These are phyloP conservation scores for Zaprionus gabonicus DNA, from an alignment of 1,140 invertebrate species.

Conservation along the genomic window DNA sequence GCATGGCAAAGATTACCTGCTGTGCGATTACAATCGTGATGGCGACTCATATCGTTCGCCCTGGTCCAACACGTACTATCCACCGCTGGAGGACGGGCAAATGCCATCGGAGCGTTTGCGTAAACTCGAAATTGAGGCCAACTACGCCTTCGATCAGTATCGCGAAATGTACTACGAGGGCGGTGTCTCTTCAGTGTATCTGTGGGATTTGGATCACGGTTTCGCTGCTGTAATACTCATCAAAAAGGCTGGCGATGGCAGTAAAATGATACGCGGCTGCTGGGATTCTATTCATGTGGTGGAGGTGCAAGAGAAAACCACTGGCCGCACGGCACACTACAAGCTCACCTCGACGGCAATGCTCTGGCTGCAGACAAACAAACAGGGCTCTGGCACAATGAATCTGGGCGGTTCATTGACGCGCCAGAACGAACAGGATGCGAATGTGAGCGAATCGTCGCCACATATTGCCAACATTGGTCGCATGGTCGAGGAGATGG, in stretches of 20 bases:
- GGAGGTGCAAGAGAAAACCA: slow-evolving; percentile 98
- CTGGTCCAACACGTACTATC: slow-evolving; percentile 99
- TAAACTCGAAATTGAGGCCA: slow-evolving; percentile 98
- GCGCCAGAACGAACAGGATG: slow-evolving; percentile 97
- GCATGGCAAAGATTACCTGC: slow-evolving; percentile 97
- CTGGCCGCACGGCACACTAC: slow-evolving; percentile 97
- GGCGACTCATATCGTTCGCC: slow-evolving; percentile 99
- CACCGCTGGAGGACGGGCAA: slow-evolving; percentile 98
- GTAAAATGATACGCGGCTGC: slow-evolving; percentile 98
- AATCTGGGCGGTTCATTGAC: slow-evolving; percentile 99
- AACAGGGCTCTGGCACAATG: slow-evolving; percentile 98
- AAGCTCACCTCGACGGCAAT: slow-evolving; percentile 99
- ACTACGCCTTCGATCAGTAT: slow-evolving; percentile 99
- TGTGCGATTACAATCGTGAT: slow-evolving; percentile 99
- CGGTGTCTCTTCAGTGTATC: slow-evolving; percentile 99
- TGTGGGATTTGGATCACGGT: slow-evolving; percentile 99
- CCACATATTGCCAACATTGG: slow-evolving; percentile 99
- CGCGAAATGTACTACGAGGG: slow-evolving; percentile 99
- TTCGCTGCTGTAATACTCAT: slow-evolving; percentile 99
- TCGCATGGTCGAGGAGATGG: slow-evolving; percentile 98
- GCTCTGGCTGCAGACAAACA: slow-evolving; percentile 99
- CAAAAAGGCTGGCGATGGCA: slow-evolving; percentile 98
- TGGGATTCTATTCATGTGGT: slow-evolving; percentile 99
- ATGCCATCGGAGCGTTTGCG: slow-evolving; percentile 98
- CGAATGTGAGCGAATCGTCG: slow-evolving; percentile 93